Conservation (phyloP, 2,113 vertebrate genomes). For the Cyphotilapia sp. region DNA sequence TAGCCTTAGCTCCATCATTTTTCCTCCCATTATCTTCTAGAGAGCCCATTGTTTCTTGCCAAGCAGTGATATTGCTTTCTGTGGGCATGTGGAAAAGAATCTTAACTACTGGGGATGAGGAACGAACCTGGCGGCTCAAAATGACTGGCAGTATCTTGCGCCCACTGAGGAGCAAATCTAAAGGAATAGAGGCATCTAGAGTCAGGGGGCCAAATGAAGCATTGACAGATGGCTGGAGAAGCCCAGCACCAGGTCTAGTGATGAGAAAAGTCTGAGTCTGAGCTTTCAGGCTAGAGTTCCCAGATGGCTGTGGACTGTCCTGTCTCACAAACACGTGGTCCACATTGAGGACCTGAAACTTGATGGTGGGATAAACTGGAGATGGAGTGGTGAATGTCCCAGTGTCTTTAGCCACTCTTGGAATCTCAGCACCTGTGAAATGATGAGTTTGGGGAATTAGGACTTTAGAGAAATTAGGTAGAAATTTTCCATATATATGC, state of each 20-base stretch:
- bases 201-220: constrained; percentile 82
- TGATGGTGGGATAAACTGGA: constrained; percentile 77
- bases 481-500: neutral
- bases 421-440: constrained; percentile 66
- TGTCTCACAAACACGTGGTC: constrained; percentile 84
- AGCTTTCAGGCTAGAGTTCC: constrained; percentile 79
- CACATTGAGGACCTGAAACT: constrained; percentile 75
- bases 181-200: constrained; percentile 71
- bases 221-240: constrained; percentile 68
- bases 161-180: constrained; percentile 73
- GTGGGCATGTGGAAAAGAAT: constrained; percentile 81
- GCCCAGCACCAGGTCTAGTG: constrained; percentile 64
- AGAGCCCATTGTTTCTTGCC: constrained; percentile 4
- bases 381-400: constrained; percentile 67
- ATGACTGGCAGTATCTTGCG: constrained; percentile 76
- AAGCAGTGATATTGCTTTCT: constrained; percentile 46
- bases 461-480: neutral
- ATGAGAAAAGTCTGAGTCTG: constrained; percentile 80
- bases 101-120: constrained; percentile 73
- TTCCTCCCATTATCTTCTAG: neutral
- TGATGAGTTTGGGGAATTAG: neutral
- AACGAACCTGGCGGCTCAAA: constrained; percentile 74
- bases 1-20: neutral
- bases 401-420: constrained; percentile 69
- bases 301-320: constrained; percentile 68